Base-by-base conservation (phyloP, 2,113 vertebrate species). In the Megalops atlanticus region DNA sequence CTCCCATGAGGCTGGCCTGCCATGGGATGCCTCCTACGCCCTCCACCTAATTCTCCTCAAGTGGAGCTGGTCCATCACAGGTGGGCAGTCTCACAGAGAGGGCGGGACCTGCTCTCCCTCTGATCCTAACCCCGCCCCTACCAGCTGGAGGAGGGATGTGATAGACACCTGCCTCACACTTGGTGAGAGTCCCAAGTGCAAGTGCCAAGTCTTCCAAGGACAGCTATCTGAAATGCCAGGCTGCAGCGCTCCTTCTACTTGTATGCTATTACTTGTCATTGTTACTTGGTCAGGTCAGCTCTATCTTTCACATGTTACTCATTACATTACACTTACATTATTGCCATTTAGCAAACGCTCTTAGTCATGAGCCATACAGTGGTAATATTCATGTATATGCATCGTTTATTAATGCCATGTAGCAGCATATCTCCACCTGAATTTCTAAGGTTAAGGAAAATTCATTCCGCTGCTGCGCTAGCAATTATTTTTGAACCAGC, bases 21-120 rank as follows among this genome's bases (percentile, higher is more conserved):
- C 88, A 85, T 81, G 80, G 86, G 90, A 94, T 75, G 69, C 70
- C 75, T 76, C 78, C 74, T 38, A 45, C 24, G 43, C 52, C 69
- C 95, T 93, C 93, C 92, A 91, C 87, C 92, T 96, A 94, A 94
- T 96, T 95, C 92, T 91, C 85, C 84, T 93, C 93, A 94, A 87
- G 93, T 76, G 78, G 90, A 94, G 86, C 89, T 86, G 86, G 91
- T 93, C 92, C 89, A 93, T 93, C 94, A 92, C 89, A 88, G 90
- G 86, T 89, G 86, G 85, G 91, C 86, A 88, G 52, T 91, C 87
- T 92, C 88, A 91, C 58, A 74, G 31, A 68, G 0, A 86, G 88
- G 87, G 81, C 80, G 74, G 88, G 80, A 85, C 86, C 84, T 84
- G 49, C 12, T 18, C n/a, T 52, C 15, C 18, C 31, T 11, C 35